phyloP scores from a whole-genome alignment of 35 echinoderm and acorn worm species.

The Anneissia japonica region DNA sequence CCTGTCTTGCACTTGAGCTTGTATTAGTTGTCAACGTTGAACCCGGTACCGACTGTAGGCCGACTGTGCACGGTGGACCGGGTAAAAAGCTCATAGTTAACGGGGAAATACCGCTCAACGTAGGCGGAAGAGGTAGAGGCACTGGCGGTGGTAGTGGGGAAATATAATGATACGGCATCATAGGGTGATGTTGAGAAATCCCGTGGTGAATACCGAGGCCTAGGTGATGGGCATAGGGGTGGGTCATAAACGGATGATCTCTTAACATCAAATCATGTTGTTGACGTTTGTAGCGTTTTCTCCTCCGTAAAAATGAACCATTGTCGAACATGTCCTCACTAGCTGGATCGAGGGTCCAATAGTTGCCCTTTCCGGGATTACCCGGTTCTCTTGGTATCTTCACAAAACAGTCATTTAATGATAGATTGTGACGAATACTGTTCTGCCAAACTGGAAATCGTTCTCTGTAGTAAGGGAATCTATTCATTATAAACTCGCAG shows the following conservation, averaged over 20 bases:
- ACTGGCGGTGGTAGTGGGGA: constrained; percentile 85
- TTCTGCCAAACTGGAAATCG: constrained; percentile 99
- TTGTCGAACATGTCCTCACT: constrained; percentile 99
- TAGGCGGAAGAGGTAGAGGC: constrained; percentile 74
- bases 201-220: constrained; percentile 41
- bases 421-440: constrained; percentile 93
- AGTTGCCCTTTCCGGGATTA: constrained; percentile 95
- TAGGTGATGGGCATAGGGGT: constrained; percentile 45
- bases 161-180: constrained; percentile 88
- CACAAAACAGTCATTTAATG: constrained; percentile 96
- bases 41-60: not conserved
- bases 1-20: not conserved
- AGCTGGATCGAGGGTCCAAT: constrained; percentile 98
- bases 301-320: constrained; percentile 88
- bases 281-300: constrained; percentile 95
- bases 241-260: constrained; percentile 55
- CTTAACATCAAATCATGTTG: constrained; percentile 27
- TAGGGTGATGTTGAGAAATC: constrained; percentile 51
- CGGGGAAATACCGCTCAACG: constrained; percentile 1
- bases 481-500: constrained; percentile 99
- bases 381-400: constrained; percentile 98
- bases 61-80: not conserved
- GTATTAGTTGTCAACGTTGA: not conserved
- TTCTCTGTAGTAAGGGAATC: constrained; percentile 97
- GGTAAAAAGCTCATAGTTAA: not conserved